Evolutionary conservation across 2,888 invertebrate species (phyloP).

Genomic region (Agrotis exclamationis): DNA sequence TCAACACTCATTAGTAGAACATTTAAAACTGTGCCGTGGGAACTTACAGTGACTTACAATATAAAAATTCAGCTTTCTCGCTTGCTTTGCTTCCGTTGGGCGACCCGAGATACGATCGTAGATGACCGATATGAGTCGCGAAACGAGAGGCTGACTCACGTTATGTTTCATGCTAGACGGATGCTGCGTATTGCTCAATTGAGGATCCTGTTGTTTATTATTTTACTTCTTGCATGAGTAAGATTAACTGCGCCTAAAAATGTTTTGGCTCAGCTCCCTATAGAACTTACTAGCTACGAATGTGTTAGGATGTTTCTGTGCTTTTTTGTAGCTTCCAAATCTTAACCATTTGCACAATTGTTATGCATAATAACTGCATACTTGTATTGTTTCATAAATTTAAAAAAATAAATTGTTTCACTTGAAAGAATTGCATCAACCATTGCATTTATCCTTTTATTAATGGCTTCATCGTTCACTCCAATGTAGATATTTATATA

Average conservation of each 20-base stretch:
- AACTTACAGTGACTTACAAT: conserved; percentile 79
- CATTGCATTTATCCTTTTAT: background rate
- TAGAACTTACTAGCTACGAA: background rate
- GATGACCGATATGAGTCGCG: conserved; percentile 82
- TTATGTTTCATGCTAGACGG: conserved; percentile 63
- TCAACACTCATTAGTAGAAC: conserved; percentile 36
- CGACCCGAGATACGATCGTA: conserved; percentile 82
- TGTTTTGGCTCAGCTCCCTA: background rate
- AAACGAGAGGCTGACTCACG: conserved; percentile 74
- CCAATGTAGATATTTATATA: background rate
- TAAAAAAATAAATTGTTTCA: too few species aligned
- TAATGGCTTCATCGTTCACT: background rate
- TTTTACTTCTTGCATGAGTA: conserved; percentile 11
- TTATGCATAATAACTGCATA: too few species aligned
- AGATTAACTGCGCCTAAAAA: background rate
- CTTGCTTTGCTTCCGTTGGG: conserved; percentile 84
- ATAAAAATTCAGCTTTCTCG: conserved; percentile 88
- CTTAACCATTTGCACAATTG: too few species aligned
- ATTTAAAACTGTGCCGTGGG: conserved; percentile 81
- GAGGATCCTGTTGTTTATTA: conserved; percentile 29
- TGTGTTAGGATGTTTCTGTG: background rate
- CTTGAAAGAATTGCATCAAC: too few species aligned
- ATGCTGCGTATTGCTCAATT: conserved; percentile 66
- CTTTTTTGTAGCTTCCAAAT: too few species aligned
- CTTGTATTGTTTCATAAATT: too few species aligned